Conservation (phyloP, 1,140 invertebrate genomes). For the Calliopsis andreniformis region DNA sequence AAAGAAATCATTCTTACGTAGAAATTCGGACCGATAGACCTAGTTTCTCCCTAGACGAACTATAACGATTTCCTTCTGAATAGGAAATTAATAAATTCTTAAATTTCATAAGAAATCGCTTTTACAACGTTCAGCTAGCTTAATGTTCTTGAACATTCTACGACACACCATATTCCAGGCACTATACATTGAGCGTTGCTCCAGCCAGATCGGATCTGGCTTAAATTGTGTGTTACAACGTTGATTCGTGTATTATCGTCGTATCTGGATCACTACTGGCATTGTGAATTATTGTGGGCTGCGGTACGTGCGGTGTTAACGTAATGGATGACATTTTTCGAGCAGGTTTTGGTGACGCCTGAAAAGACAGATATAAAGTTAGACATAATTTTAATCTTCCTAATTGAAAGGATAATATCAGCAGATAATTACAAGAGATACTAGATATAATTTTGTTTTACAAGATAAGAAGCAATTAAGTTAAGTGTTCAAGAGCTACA, state of each 20-base stretch:
- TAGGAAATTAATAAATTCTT: conserved; percentile 61
- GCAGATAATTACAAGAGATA: too few species aligned
- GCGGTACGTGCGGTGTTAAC: conserved; percentile 69
- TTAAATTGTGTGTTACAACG: conserved; percentile 80
- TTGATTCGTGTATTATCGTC: conserved; percentile 78
- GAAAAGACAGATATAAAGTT: conserved; percentile 25
- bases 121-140: conserved; percentile 31
- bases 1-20: conserved; percentile 53
- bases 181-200: conserved; percentile 74
- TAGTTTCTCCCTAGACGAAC: conserved; percentile 20
- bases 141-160: not conserved
- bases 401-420: too few species aligned
- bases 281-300: conserved; percentile 70
- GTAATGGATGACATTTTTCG: conserved; percentile 78
- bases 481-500: too few species aligned
- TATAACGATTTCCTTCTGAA: not conserved
- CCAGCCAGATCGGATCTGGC: conserved; percentile 67
- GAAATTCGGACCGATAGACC: conserved; percentile 62
- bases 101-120: conserved; percentile 59
- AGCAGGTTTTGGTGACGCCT: conserved; percentile 77
- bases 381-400: not conserved
- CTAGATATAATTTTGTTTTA: too few species aligned
- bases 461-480: too few species aligned
- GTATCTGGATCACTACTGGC: conserved; percentile 71
- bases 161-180: conserved; percentile 70